Evolutionary conservation across 2,113 vertebrate species (phyloP).

Genomic region (Neolamprologus brichardi): DNA sequence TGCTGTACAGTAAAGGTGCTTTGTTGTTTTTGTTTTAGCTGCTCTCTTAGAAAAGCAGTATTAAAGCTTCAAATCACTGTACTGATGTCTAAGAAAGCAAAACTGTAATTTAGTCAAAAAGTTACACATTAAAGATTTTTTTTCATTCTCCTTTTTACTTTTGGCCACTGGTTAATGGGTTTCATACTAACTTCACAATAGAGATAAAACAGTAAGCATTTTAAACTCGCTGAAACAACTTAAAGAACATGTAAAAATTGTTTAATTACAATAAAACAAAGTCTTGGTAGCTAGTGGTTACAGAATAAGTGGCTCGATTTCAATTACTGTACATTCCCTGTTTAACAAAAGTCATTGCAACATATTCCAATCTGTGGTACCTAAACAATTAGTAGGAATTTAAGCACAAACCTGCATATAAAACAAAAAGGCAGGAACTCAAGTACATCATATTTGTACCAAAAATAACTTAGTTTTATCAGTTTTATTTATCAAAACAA

Average conservation of each 20-base stretch:
- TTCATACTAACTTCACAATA: neutral
- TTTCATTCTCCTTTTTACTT: neutral
- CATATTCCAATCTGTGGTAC: neutral
- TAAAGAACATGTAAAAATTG: neutral
- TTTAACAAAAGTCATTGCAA: neutral
- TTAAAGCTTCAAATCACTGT: neutral
- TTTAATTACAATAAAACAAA: neutral
- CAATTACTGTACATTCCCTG: neutral
- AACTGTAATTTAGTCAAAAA: conserved; percentile 2
- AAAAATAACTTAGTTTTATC: neutral
- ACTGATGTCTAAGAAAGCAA: neutral
- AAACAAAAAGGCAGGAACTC: neutral
- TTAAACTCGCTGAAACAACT: neutral
- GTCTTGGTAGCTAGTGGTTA: neutral
- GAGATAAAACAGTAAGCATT: neutral
- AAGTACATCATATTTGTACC: neutral
- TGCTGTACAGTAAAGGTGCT: neutral
- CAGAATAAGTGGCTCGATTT: conserved; percentile 11
- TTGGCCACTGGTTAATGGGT: neutral
- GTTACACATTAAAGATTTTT: conserved; percentile 44
- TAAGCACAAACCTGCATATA: neutral
- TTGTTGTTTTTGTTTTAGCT: neutral
- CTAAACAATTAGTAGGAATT: neutral
- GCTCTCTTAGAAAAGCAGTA: neutral
- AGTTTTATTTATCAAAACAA: neutral